phyloP scores from a whole-genome alignment of 2,888 invertebrate genomes.

The Athripsodes cinereus region DNA sequence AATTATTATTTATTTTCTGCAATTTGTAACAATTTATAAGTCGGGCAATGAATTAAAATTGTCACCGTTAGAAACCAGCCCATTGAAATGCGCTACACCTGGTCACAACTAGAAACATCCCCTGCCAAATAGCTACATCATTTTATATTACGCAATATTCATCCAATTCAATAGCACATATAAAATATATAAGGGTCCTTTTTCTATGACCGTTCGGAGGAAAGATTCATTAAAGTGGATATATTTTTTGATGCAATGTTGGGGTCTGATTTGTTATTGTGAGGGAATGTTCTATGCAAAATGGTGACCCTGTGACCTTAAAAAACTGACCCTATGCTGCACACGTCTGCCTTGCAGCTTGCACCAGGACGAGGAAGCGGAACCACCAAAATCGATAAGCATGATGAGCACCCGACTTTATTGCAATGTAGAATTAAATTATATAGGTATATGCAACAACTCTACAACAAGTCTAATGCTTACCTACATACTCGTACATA shows the following conservation, averaged over 20 bases:
- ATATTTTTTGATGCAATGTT: neutral
- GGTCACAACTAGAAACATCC: constrained; percentile 12
- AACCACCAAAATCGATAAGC: too few relatives aligned
- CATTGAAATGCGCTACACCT: constrained; percentile 16
- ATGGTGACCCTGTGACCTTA: constrained; percentile 27
- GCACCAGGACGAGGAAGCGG: neutral
- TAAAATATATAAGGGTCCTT: neutral
- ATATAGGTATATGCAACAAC: too few relatives aligned
- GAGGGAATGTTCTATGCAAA: constrained; percentile 19
- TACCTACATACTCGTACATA: too few relatives aligned
- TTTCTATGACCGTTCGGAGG: neutral
- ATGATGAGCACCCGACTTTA: too few relatives aligned
- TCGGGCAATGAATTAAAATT: too few relatives aligned
- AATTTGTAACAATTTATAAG: too few relatives aligned
- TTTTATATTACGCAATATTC: neutral
- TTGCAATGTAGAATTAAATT: too few relatives aligned
- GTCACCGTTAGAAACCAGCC: neutral
- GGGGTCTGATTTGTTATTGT: constrained; percentile 19
- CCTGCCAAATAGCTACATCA: neutral
- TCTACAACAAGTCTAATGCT: too few relatives aligned
- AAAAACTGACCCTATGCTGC: constrained; percentile 24
- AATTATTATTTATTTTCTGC: too few relatives aligned
- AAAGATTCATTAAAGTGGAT: neutral
- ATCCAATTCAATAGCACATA: neutral
- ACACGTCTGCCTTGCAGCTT: constrained; percentile 13